Percentiles rank a stretch among this genome's conserved stretches.
phyloP scores from a whole-genome alignment of 2,113 vertebrate genomes.

The Microcebus lehilahytsara region DNA sequence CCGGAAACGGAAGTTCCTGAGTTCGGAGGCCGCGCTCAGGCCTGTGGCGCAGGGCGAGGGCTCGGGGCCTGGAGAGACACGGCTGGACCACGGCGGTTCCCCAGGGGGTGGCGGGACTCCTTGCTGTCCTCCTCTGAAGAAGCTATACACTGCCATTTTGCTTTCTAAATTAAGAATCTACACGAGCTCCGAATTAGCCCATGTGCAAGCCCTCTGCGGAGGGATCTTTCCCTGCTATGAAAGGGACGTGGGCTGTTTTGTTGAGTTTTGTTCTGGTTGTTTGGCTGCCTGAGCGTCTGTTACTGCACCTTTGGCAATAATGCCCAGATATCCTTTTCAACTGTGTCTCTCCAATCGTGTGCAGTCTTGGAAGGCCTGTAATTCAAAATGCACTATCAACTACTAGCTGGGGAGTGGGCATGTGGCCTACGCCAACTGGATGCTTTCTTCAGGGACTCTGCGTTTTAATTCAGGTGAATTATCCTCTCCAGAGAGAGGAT shows the following conservation, averaged over 20 bases:
- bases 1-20: not conserved
- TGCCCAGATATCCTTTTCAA: not conserved
- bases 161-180: not conserved
- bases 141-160: not conserved
- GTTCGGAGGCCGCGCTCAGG: not conserved
- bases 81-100: not conserved
- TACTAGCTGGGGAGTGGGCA: not conserved
- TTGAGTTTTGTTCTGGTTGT: not conserved
- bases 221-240: not conserved
- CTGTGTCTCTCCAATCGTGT: not conserved
- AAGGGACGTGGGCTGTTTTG: not conserved
- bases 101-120: not conserved
- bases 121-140: not conserved
- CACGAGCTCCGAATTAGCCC: not conserved
- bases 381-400: not conserved
- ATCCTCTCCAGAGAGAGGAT: not conserved
- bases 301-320: not conserved
- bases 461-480: not conserved
- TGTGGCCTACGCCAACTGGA: not conserved
- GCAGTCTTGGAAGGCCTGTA: not conserved
- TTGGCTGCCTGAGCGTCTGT: not conserved
- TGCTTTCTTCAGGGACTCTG: not conserved
- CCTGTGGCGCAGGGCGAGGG: not conserved
- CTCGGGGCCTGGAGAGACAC: not conserved
- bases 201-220: not conserved